Base-by-base conservation (phyloP, 2,113 vertebrate species). In the Naja naja region DNA sequence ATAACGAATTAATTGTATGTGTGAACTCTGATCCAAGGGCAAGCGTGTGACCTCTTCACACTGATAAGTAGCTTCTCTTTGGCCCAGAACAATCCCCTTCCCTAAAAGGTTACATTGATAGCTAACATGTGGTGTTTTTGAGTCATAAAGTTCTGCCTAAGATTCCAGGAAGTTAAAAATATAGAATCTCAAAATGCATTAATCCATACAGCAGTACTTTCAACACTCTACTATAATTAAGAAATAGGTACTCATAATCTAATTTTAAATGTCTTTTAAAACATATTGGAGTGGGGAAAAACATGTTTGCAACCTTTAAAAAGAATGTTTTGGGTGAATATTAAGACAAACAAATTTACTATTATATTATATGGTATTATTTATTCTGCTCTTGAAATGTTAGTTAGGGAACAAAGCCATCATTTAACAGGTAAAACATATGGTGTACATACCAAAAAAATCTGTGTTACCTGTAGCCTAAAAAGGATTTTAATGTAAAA, bases 1-100 rank as follows among this genome's bases (percentile, higher is more conserved):
- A 98, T 98, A 98, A 98, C 98, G 98, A 98, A 98, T 98, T 97
- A 98, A 98, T 98, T 98, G 98, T 98, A 97, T 98, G 97, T 96
- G 97, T 98, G 98, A 98, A 98, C 98, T 98, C 95, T 98, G 98
- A 97, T 98, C 98, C 97, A 95, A 96, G 94, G 98, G 98, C 98
- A 98, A 97, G 97, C 98, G 97, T 97, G 95, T 97, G 98, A 98
- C 98, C 98, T 97, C 96, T 97, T 94, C 96, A 95, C 97, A 97
- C 98, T 97, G 97, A 98, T 98, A 98, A 97, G 97, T 96, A 98
- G 98, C 97, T 97, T 97, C 94, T 98, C 97, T 90, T 81, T 98
- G 97, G 98, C 97, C 97, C 96, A 94, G 97, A 98, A 98, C 97
- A 95, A 97, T 96, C 97, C 97, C 97, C 95, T 96, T 96, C 96